Evolutionary conservation across 2,888 invertebrate species (phyloP), one percentile per base, ranked within the genome.

Genomic region (Alsophila aescularia): DNA sequence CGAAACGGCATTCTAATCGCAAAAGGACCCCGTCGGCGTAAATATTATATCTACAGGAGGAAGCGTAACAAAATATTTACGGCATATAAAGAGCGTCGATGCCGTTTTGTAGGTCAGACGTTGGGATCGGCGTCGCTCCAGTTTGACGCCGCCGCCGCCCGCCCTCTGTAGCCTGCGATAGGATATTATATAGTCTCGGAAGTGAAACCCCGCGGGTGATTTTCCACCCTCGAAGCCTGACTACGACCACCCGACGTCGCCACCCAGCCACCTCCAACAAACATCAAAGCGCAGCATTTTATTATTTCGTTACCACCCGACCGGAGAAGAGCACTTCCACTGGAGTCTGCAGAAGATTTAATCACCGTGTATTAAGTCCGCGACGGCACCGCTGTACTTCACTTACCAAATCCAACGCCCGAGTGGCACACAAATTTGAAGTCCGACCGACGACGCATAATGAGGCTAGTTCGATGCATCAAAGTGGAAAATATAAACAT

Each of bases 201-300:
- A 72, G 67, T 64, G 72, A 72, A 72, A 72, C 73, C 81, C 79
- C 77, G 74, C 80, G 75, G 79, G 83, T 74, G 77, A 74, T 79
- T 78, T 80, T 77, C 81, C 82, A 79, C 83, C 87, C 85, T 74
- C 82, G 31, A 40, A 52, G 58, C 57, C 57, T 52, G 66, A 62
- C 70, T 69, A 62, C 67, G 68, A 53, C 64, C 45, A 59, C 48
- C 58, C 48, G 52, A 60, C n/a, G n/a, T n/a, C n/a, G n/a, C 64
- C 45, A 59, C 48, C 58, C 48, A 52, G 59, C 67, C 40, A 35
- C 48, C 44, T 13, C 44, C 47, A n/a, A 44, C 53, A 51, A 50
- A 88, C 87, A 85, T 88, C 87, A 90, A 89, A 89, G 87, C 81
- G 79, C 78, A 81, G 75, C 75, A 75, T 82, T 85, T 83, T 83